Conservation (phyloP, 2,888 invertebrate species). For the Mimumesa dahlbomi region DNA sequence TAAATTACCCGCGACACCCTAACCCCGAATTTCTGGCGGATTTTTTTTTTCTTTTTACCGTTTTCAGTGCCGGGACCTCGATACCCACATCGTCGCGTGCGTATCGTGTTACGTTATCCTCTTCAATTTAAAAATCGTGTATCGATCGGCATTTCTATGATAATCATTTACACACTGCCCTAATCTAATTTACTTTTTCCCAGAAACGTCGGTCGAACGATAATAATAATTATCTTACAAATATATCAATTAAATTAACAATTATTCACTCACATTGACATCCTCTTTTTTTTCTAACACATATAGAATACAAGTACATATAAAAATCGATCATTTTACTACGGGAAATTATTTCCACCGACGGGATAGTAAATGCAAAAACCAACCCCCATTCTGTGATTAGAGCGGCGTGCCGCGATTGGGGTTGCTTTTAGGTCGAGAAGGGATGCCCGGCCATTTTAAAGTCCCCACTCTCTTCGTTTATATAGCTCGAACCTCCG, state of each 20-base stretch:
- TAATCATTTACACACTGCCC: no score
- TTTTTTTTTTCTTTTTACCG: no score
- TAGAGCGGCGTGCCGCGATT: slow-evolving; percentile 72
- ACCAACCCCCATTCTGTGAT: slow-evolving; percentile 74
- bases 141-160: no score
- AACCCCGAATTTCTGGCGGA: slow-evolving; percentile 23
- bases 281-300: no score
- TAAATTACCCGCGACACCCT: slow-evolving; percentile 22
- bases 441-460: slow-evolving; percentile 71
- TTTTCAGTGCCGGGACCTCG: background rate
- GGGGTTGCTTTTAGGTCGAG: slow-evolving; percentile 68
- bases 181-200: no score
- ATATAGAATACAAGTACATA: no score
- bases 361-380: slow-evolving; percentile 73
- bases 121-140: no score
- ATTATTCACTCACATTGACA: no score
- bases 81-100: slow-evolving; percentile 23
- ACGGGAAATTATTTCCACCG: no score
- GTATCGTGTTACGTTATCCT: background rate
- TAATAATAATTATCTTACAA: no score
- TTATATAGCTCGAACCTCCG: slow-evolving; percentile 41
- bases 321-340: slow-evolving; percentile 37
- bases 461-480: slow-evolving; percentile 70
- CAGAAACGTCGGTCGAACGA: no score
- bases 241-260: no score